Percentiles rank a stretch among this genome's conserved stretches.
Evolutionary conservation across 92 coral and sea anemone species (phyloP).

Genomic region (Zoanthus solanderi): DNA sequence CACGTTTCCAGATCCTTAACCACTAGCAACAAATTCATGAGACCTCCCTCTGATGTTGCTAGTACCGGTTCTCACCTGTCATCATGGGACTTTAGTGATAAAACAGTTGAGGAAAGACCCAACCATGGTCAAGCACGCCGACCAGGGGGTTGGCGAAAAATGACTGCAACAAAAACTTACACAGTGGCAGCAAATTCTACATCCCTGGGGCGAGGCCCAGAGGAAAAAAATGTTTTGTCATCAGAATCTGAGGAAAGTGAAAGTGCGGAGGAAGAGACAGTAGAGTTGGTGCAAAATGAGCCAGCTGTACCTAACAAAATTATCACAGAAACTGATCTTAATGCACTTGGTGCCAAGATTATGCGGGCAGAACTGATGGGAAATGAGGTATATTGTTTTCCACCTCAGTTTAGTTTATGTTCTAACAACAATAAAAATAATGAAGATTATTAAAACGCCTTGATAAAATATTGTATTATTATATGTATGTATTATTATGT

Average conservation of each 20-base stretch:
- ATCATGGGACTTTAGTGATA: conserved; percentile 62
- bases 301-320: conserved; percentile 70
- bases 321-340: conserved; percentile 93
- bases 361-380: conserved; percentile 96
- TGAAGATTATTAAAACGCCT: not conserved
- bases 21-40: conserved; percentile 70
- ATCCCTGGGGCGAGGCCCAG: conserved; percentile 9
- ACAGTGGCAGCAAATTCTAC: not conserved
- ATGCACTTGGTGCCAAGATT: conserved; percentile 94
- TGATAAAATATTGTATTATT: no score
- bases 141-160: conserved; percentile 85
- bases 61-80: conserved; percentile 55
- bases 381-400: conserved; percentile 75
- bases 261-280: conserved; percentile 26
- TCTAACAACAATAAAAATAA: not conserved
- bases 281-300: not conserved
- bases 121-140: conserved; percentile 26
- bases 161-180: conserved; percentile 49
- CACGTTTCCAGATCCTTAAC: conserved; percentile 44
- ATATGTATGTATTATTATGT: no score
- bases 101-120: conserved; percentile 36
- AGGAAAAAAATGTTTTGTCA: conserved; percentile 28
- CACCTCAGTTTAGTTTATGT: not conserved
- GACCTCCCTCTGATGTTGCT: conserved; percentile 65
- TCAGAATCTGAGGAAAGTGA: conserved; percentile 40